phyloP scores from a whole-genome alignment of 1,140 invertebrate species.

The Zaprionus taronus region DNA sequence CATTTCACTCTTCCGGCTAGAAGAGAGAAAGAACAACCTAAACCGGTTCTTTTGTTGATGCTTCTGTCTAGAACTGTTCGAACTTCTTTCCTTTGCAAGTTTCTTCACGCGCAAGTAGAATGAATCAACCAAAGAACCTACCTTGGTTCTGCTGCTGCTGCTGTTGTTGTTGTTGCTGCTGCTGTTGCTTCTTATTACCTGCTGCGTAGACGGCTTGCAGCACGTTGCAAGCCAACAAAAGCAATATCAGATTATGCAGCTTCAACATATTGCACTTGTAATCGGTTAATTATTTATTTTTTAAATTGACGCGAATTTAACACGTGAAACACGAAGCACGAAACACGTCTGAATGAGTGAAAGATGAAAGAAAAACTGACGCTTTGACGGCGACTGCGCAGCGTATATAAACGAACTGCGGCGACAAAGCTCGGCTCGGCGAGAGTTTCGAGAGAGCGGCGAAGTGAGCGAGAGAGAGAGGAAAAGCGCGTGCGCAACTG shows the following conservation, averaged over 20 bases:
- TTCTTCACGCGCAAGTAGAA: conserved; percentile 49
- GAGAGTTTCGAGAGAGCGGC: not conserved
- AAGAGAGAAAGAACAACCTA: not conserved
- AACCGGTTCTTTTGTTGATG: conserved; percentile 73
- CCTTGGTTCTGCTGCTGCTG: conserved; percentile 66
- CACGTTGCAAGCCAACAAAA: conserved; percentile 57
- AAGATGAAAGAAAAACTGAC: conserved; percentile 67
- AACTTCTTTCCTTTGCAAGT: conserved; percentile 36
- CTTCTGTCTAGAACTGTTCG: conserved; percentile 53
- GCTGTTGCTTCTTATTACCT: conserved; percentile 57
- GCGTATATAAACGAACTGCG: conserved; percentile 68
- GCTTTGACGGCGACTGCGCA: conserved; percentile 49
- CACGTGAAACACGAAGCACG: conserved; percentile 9
- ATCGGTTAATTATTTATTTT: not conserved
- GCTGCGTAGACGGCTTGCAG: conserved; percentile 43
- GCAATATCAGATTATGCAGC: conserved; percentile 48
- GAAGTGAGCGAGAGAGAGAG: not conserved
- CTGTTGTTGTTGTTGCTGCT: conserved; percentile 24
- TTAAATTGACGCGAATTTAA: conserved; percentile 25
- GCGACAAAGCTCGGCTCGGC: conserved; percentile 25
- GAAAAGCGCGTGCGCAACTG: conserved; percentile 31
- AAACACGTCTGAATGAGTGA: conserved; percentile 54
- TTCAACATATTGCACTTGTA: conserved; percentile 57
- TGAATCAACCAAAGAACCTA: conserved; percentile 38
- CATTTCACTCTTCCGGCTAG: conserved; percentile 32